Evolutionary conservation across 2,888 invertebrate species (phyloP).

Genomic region (Protula sp.): DNA sequence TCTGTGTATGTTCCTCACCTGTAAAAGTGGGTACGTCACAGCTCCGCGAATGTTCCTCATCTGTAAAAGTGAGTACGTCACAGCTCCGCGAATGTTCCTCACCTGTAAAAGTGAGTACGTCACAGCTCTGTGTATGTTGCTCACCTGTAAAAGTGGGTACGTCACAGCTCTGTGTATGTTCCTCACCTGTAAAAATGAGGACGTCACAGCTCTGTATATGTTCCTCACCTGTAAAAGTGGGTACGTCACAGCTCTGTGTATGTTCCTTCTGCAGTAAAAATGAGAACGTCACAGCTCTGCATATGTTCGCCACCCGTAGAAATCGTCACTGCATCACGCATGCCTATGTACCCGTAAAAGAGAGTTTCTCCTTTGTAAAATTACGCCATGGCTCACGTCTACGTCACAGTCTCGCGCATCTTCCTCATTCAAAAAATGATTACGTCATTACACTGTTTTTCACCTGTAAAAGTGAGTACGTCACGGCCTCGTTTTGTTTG

Average conservation of each 20-base stretch:
- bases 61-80: slow-evolving; percentile 44
- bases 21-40: slow-evolving; percentile 44
- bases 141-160: not conserved
- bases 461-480: slow-evolving; percentile 43
- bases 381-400: too few relatives aligned
- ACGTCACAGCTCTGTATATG: not conserved
- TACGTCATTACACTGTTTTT: too few relatives aligned
- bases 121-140: not conserved
- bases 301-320: not conserved
- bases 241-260: not conserved
- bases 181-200: not conserved
- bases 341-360: too few relatives aligned
- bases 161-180: not conserved
- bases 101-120: slow-evolving; percentile 43
- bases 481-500: not conserved
- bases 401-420: not conserved
- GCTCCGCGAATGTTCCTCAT: slow-evolving; percentile 54
- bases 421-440: not conserved
- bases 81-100: slow-evolving; percentile 54
- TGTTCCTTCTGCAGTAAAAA: not conserved
- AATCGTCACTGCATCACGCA: too few relatives aligned
- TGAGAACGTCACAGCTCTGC: too few relatives aligned
- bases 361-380: slow-evolving; percentile 50
- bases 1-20: slow-evolving; percentile 53
- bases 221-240: not conserved